These are phyloP conservation scores for Vimba vimba DNA, from an alignment of 2,113 vertebrate species.

Conservation along the genomic window DNA sequence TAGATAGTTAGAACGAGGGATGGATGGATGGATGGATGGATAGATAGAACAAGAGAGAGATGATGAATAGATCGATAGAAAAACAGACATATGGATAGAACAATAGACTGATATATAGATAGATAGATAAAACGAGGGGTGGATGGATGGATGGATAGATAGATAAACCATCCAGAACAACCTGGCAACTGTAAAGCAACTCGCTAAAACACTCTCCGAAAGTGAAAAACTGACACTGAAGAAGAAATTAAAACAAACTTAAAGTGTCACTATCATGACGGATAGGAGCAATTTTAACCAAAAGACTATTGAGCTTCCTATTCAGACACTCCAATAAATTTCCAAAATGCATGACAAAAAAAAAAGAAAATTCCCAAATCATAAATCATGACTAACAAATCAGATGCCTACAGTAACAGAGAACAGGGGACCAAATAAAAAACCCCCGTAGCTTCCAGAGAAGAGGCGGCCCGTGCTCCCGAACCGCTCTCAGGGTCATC, in stretches of 20 bases:
- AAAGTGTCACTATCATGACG: conserved; percentile 21
- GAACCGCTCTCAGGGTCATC: conserved; percentile 20
- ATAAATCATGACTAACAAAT: conserved; percentile 40
- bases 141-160: not conserved
- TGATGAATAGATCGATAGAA: not conserved
- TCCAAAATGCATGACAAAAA: conserved; percentile 18
- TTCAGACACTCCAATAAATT: conserved; percentile 39
- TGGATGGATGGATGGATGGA: too few species aligned
- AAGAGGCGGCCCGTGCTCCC: not conserved
- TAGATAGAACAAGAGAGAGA: not conserved
- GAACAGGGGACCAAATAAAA: not conserved
- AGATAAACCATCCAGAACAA: not conserved
- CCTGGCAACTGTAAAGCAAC: not conserved
- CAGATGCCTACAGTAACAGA: conserved; percentile 21
- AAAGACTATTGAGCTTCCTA: conserved; percentile 27
- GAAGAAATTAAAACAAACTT: conserved; percentile 31
- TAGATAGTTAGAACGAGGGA: rapidly evolving
- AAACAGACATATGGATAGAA: not conserved
- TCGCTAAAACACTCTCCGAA: not conserved
- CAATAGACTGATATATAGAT: not conserved
- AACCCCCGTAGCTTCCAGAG: not conserved
- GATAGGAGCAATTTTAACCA: conserved; percentile 32
- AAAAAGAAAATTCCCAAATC: conserved; percentile 11
- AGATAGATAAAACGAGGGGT: not conserved
- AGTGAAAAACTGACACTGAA: conserved; percentile 1